These are phyloP conservation scores for Euwallacea fornicatus DNA, from an alignment of 1,140 invertebrate species.

Conservation along the genomic window DNA sequence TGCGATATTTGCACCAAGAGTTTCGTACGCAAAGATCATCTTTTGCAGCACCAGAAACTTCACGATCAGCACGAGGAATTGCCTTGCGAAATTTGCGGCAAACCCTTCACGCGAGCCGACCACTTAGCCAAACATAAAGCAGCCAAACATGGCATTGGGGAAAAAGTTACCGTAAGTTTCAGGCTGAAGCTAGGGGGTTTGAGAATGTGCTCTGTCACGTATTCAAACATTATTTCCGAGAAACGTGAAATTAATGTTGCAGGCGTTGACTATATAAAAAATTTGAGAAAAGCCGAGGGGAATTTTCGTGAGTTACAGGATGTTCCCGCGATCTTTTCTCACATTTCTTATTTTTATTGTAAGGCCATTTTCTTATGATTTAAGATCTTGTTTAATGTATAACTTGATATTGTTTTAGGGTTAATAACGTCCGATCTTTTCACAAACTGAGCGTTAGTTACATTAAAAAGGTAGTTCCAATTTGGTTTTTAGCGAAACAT, in stretches of 20 bases:
- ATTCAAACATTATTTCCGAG: no score
- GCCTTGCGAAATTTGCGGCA: slow-evolving; percentile 59
- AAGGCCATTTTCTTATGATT: background rate
- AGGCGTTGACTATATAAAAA: background rate
- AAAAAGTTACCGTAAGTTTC: slow-evolving; percentile 41
- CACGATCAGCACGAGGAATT: slow-evolving; percentile 49
- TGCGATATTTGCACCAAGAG: slow-evolving; percentile 59
- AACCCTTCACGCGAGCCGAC: slow-evolving; percentile 55
- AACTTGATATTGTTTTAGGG: no score
- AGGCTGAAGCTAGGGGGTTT: no score
- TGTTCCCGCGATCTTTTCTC: slow-evolving; percentile 13
- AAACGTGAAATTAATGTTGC: background rate
- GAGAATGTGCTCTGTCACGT: no score
- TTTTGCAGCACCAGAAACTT: slow-evolving; percentile 55
- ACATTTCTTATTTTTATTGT: background rate
- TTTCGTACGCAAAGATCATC: slow-evolving; percentile 56
- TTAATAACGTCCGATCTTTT: no score
- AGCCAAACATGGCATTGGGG: slow-evolving; percentile 53
- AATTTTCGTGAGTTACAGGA: slow-evolving; percentile 5
- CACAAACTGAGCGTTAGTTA: no score
- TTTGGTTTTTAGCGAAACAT: no score
- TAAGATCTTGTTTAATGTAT: background rate
- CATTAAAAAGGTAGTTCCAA: no score
- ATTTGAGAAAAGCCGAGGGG: slow-evolving; percentile 14
- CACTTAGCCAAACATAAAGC: slow-evolving; percentile 57